Conservation (phyloP, 2,113 vertebrate species). For the Ciconia boyciana region DNA sequence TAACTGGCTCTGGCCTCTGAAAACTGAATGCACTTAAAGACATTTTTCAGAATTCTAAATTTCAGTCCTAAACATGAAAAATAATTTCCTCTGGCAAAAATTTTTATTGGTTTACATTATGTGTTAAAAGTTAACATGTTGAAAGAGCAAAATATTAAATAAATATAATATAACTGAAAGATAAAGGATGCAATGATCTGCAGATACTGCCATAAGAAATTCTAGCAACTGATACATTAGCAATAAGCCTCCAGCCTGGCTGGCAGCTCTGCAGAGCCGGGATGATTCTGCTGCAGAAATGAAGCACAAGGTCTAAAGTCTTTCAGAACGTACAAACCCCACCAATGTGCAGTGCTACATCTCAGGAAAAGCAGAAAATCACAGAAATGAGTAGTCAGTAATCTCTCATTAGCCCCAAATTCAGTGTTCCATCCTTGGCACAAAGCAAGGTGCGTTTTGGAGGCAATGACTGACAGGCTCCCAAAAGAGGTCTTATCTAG, state of each 20-base stretch:
- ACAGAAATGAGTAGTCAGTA: slow-evolving; percentile 47
- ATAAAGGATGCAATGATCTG: slow-evolving; percentile 56
- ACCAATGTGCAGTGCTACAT: slow-evolving; percentile 51
- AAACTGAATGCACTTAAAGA: not conserved
- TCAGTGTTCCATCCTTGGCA: slow-evolving; percentile 49
- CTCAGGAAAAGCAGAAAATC: slow-evolving; percentile 74
- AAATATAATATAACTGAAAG: not conserved
- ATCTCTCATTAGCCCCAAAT: slow-evolving; percentile 56
- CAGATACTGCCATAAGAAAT: slow-evolving; percentile 70
- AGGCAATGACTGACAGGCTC: slow-evolving; percentile 69
- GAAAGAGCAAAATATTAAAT: not conserved
- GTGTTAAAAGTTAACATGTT: not conserved
- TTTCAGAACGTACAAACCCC: slow-evolving; percentile 70
- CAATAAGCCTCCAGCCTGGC: slow-evolving; percentile 32
- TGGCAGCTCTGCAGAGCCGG: slow-evolving; percentile 65
- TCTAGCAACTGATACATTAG: slow-evolving; percentile 60
- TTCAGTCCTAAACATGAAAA: not conserved
- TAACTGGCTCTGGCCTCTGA: not conserved
- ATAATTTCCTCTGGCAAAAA: not conserved
- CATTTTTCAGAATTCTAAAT: not conserved
- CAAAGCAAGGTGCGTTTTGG: slow-evolving; percentile 71
- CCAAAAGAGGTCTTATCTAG: slow-evolving; percentile 72
- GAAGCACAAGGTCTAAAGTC: slow-evolving; percentile 70
- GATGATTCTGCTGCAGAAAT: slow-evolving; percentile 69
- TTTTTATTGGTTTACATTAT: not conserved